Conservation (phyloP, 2,113 vertebrate genomes). For the Merops nubicus region DNA sequence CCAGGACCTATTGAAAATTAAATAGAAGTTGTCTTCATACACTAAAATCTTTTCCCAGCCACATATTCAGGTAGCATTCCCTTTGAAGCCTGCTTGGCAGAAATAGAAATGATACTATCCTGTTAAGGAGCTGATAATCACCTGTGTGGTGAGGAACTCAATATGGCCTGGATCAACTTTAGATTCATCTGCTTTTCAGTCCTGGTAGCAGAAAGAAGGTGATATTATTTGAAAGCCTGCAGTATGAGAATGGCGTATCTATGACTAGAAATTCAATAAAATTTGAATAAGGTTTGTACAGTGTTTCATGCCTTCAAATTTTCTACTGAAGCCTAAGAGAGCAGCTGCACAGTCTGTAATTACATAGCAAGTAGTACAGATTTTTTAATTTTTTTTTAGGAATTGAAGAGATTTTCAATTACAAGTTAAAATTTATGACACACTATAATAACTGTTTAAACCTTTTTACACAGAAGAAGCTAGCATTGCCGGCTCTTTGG, state of each 20-base stretch:
- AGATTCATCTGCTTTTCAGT: conserved; percentile 57
- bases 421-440: conserved; percentile 78
- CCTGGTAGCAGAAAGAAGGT: conserved; percentile 18
- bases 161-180: conserved; percentile 13
- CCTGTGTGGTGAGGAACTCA: not conserved
- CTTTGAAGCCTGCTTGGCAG: not conserved
- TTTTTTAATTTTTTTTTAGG: conserved; percentile 11
- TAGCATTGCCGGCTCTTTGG: conserved; percentile 65
- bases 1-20: not conserved
- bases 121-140: not conserved
- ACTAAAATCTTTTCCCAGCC: not conserved
- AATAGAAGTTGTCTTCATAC: not conserved
- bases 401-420: conserved; percentile 76
- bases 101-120: conserved; percentile 23
- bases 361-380: conserved; percentile 74
- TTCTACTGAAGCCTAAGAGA: conserved; percentile 66
- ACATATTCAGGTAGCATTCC: not conserved
- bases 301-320: conserved; percentile 71
- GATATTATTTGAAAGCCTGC: conserved; percentile 34
- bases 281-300: conserved; percentile 73
- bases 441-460: conserved; percentile 76
- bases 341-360: conserved; percentile 79
- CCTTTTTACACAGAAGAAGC: conserved; percentile 67
- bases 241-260: conserved; percentile 63
- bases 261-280: conserved; percentile 68